Conservation (phyloP, 2,888 invertebrate species). For the Lasius fuliginosus region DNA sequence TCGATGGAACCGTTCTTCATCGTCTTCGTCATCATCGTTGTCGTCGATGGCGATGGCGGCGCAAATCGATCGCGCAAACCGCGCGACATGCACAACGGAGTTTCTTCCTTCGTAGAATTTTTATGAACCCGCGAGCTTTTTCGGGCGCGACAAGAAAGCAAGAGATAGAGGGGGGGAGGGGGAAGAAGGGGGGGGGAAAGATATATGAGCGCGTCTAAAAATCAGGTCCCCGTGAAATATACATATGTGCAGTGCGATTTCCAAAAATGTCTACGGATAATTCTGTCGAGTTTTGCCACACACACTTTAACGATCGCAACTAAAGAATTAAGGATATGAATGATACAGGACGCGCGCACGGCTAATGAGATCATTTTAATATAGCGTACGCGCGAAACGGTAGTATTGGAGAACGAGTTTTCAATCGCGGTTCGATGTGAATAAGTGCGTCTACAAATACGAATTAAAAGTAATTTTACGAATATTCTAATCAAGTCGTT, state of each 20-base stretch:
- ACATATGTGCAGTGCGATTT: slow-evolving; percentile 48
- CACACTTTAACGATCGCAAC: slow-evolving; percentile 23
- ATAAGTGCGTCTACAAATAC: background rate
- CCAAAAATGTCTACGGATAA: slow-evolving; percentile 48
- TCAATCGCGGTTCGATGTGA: slow-evolving; percentile 1
- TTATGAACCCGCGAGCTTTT: slow-evolving; percentile 68
- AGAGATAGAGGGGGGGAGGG: background rate
- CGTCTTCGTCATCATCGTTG: slow-evolving; percentile 38
- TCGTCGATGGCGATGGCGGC: slow-evolving; percentile 47
- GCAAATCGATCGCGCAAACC: slow-evolving; percentile 68
- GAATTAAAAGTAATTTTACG: background rate
- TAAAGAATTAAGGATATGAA: slow-evolving; percentile 43
- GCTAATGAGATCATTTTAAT: slow-evolving; percentile 30
- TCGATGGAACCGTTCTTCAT: slow-evolving; percentile 71
- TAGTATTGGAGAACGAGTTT: background rate
- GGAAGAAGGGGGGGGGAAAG: background rate
- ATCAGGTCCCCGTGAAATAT: slow-evolving; percentile 52
- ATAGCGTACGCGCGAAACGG: slow-evolving; percentile 3
- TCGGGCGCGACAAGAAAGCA: slow-evolving; percentile 52
- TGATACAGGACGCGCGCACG: slow-evolving; percentile 7
- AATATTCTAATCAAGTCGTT: background rate
- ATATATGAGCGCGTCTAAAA: slow-evolving; percentile 39
- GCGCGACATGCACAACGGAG: slow-evolving; percentile 59
- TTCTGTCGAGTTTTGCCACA: slow-evolving; percentile 45
- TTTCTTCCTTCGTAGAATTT: slow-evolving; percentile 70